These are phyloP conservation scores for Heliconius charithonia DNA, from an alignment of 2,888 invertebrate species.

Conservation along the genomic window DNA sequence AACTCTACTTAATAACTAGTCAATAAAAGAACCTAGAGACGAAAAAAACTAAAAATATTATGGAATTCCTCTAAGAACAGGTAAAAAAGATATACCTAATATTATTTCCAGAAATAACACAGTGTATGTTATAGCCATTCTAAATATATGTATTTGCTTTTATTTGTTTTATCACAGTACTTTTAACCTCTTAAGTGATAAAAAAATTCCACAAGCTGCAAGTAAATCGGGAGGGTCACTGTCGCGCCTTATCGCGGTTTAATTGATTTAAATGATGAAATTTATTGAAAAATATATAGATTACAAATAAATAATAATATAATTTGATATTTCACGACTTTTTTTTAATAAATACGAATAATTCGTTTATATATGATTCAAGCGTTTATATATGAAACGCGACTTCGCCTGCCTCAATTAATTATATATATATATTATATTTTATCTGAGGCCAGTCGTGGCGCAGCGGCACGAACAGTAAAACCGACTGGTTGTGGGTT, in stretches of 20 bases:
- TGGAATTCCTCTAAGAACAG: background rate
- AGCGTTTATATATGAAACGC: too few species aligned
- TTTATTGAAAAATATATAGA: background rate
- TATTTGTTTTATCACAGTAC: background rate
- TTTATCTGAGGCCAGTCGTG: too few species aligned
- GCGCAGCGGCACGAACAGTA: too few species aligned
- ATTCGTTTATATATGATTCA: too few species aligned
- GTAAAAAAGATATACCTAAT: background rate
- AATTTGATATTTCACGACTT: background rate
- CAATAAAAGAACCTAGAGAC: background rate
- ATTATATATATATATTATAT: too few species aligned
- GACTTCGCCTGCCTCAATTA: too few species aligned
- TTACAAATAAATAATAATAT: background rate
- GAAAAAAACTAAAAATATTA: background rate
- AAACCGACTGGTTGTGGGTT: too few species aligned
- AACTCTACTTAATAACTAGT: too few species aligned
- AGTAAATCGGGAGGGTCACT: background rate
- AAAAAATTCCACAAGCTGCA: constrained; percentile 10
- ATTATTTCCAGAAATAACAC: background rate
- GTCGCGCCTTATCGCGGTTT: background rate
- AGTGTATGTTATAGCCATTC: background rate
- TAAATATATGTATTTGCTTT: background rate
- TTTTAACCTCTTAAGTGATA: background rate
- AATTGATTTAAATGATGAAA: constrained; percentile 23
- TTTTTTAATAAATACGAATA: too few species aligned